phyloP scores from a whole-genome alignment of 1,140 invertebrate genomes.

The Philopotamus ludificatus region DNA sequence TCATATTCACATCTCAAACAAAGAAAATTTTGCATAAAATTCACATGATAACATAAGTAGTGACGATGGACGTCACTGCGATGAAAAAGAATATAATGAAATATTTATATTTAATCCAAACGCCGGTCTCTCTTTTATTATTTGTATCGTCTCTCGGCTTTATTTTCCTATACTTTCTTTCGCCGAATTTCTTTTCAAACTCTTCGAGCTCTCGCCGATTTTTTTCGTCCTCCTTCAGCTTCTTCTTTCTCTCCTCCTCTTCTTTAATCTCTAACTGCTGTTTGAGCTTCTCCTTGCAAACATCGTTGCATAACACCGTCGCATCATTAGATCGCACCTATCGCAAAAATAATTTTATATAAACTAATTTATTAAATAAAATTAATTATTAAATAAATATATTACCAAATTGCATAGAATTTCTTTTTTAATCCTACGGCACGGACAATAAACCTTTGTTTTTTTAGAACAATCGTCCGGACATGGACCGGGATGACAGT shows the following conservation, averaged over 20 bases:
- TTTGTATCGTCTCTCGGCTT: constrained; percentile 41
- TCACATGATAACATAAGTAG: neutral
- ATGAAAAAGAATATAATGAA: neutral
- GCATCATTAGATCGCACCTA: constrained; percentile 47
- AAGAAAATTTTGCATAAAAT: too few relatives aligned
- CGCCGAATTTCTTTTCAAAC: constrained; percentile 70
- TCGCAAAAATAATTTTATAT: neutral
- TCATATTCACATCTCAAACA: too few relatives aligned
- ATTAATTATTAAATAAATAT: constrained; percentile 28
- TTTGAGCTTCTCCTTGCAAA: constrained; percentile 59
- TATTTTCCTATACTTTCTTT: constrained; percentile 57
- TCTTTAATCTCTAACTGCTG: constrained; percentile 56
- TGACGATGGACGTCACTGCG: neutral
- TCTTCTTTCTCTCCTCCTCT: constrained; percentile 56
- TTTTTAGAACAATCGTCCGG: constrained; percentile 74
- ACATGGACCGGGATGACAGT: constrained; percentile 78
- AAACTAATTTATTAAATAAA: neutral
- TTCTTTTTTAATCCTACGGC: constrained; percentile 76
- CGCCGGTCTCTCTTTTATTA: neutral
- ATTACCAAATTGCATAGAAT: constrained; percentile 67
- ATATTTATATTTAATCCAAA: constrained; percentile 12
- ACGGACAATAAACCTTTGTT: constrained; percentile 75
- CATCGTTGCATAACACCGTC: constrained; percentile 61
- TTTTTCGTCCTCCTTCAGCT: constrained; percentile 61
- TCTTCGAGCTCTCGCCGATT: constrained; percentile 70